phyloP scores from a whole-genome alignment of 2,113 vertebrate genomes.

The Syngnathus typhle region DNA sequence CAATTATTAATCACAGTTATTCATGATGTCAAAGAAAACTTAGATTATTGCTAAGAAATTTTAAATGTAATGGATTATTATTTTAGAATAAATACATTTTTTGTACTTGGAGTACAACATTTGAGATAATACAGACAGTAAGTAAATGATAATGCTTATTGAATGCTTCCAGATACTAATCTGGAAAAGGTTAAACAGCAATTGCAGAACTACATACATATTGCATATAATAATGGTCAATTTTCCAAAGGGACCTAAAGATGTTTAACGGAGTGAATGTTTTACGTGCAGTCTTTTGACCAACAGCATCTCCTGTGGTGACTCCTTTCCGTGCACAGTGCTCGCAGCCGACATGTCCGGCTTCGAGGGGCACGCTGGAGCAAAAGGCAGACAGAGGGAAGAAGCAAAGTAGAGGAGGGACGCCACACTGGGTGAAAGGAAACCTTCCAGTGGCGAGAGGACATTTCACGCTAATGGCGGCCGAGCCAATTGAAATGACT shows the following conservation, averaged over 20 bases:
- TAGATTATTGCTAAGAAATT: too few relatives aligned
- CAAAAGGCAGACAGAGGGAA: slow-evolving; percentile 58
- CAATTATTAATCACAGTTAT: too few relatives aligned
- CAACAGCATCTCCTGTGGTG: slow-evolving; percentile 63
- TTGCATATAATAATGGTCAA: slow-evolving; percentile 7
- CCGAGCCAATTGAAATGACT: slow-evolving; percentile 75
- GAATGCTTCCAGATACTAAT: neutral
- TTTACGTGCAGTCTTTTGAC: slow-evolving; percentile 55
- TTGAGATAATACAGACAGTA: neutral
- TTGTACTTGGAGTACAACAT: neutral
- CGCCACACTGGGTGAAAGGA: slow-evolving; percentile 71
- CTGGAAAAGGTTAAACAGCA: neutral
- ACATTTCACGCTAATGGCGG: slow-evolving; percentile 76
- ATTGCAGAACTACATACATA: slow-evolving; percentile 9
- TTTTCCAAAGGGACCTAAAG: slow-evolving; percentile 36
- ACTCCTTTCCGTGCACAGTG: slow-evolving; percentile 62
- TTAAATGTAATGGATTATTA: too few relatives aligned
- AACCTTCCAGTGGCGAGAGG: slow-evolving; percentile 74
- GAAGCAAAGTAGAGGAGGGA: slow-evolving; percentile 56
- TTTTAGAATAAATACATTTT: neutral
- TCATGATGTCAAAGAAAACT: too few relatives aligned
- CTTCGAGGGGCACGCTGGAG: slow-evolving; percentile 49
- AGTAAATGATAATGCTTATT: neutral
- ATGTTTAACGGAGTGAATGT: slow-evolving; percentile 46
- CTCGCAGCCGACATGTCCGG: slow-evolving; percentile 52